phyloP scores from a whole-genome alignment of 2,797 vertebrate genomes.

The Cuculus canorus region DNA sequence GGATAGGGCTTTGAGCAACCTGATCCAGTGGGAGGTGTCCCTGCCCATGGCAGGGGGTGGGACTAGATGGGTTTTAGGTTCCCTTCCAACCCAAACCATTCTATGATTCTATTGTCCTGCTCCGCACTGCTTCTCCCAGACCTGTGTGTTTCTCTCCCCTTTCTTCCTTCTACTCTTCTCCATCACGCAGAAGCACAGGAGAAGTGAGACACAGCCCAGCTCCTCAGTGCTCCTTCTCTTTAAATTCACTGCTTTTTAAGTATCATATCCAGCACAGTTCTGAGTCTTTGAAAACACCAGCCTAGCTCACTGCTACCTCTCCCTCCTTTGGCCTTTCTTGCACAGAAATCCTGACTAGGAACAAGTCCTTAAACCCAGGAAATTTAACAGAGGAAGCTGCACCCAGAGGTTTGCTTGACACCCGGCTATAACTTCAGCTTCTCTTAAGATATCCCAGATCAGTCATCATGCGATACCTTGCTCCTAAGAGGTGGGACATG shows the following conservation, averaged over 20 bases:
- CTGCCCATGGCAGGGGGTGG: too few relatives aligned
- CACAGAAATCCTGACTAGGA: neutral
- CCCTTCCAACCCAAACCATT: too few relatives aligned
- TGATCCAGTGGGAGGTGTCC: too few relatives aligned
- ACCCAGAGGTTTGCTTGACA: neutral
- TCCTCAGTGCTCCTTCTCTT: neutral
- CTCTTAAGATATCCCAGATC: neutral
- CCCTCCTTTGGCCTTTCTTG: neutral
- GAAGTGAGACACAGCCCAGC: neutral
- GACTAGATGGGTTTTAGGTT: too few relatives aligned
- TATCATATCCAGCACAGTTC: neutral
- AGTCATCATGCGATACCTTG: neutral
- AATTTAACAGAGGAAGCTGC: neutral
- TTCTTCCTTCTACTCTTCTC: neutral
- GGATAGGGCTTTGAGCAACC: too few relatives aligned
- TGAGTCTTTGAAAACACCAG: neutral
- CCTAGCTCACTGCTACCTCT: neutral
- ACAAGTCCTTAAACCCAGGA: neutral
- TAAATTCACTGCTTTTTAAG: neutral
- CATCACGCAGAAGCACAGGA: too few relatives aligned
- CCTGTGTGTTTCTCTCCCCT: rapidly evolving
- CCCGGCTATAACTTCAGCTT: neutral
- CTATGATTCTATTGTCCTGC: neutral
- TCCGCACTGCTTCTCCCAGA: neutral
- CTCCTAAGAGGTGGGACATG: neutral